A percentile compares a stretch with the other conserved stretches of the same genome.
phyloP scores from a whole-genome alignment of 2,888 invertebrate species.

The Epistrophe eligans region DNA sequence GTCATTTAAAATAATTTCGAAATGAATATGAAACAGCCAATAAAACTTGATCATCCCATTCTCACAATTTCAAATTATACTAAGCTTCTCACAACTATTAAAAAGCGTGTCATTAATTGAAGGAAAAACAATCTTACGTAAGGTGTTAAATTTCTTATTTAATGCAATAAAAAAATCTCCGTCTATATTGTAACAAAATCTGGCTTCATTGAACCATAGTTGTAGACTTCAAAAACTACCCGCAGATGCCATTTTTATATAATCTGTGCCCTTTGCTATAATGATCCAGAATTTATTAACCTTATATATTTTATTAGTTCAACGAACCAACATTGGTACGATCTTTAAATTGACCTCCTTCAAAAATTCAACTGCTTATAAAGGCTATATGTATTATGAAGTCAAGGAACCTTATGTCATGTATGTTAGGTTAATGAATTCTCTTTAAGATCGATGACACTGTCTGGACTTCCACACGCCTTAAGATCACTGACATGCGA shows the following conservation, averaged over 20 bases:
- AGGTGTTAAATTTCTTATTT: neutral
- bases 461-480: neutral
- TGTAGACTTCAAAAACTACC: neutral
- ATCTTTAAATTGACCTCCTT: neutral
- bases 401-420: slow-evolving; percentile 24
- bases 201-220: neutral
- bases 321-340: slow-evolving; percentile 1
- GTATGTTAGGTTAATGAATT: neutral
- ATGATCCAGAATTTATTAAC: too few species aligned
- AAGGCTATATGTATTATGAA: neutral
- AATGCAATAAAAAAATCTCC: neutral
- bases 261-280: neutral
- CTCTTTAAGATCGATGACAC: neutral
- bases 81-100: neutral
- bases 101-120: neutral
- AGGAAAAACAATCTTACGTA: neutral
- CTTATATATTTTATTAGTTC: slow-evolving; percentile 8
- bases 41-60: too few species aligned
- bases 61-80: too few species aligned
- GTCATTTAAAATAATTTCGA: too few species aligned
- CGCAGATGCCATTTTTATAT: neutral
- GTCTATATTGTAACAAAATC: slow-evolving; percentile 1
- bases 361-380: neutral
- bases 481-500: slow-evolving; percentile 7
- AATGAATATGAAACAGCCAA: too few species aligned